These are phyloP conservation scores for Macaca nemestrina DNA, from an alignment of 2,113 vertebrate species.

Conservation along the genomic window DNA sequence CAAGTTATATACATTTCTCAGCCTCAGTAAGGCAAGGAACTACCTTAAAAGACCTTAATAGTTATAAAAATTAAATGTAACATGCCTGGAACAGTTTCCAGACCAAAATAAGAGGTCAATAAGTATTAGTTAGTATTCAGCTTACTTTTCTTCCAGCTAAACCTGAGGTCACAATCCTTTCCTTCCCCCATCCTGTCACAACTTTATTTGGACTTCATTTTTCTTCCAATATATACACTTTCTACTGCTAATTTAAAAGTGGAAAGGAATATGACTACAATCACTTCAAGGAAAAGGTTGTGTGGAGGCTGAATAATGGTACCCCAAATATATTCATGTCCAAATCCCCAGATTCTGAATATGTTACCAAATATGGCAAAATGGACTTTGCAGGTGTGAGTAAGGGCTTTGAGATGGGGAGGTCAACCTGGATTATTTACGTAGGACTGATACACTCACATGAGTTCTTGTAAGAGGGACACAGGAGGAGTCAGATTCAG, in stretches of 20 bases:
- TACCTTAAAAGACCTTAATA: background rate
- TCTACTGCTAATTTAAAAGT: background rate
- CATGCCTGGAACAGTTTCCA: background rate
- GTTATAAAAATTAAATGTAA: slow-evolving; percentile 28
- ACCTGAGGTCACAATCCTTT: background rate
- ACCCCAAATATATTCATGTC: background rate
- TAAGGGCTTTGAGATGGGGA: background rate
- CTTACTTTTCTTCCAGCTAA: slow-evolving; percentile 4
- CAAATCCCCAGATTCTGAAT: background rate
- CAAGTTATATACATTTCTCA: slow-evolving; percentile 18
- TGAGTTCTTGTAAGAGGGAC: background rate
- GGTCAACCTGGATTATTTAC: background rate
- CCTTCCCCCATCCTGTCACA: background rate
- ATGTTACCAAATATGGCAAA: background rate
- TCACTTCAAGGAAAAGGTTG: background rate
- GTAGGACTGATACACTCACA: background rate
- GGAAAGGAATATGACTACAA: background rate
- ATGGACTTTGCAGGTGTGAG: background rate
- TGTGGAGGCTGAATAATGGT: background rate
- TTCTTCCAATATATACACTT: background rate
- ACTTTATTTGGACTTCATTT: background rate
- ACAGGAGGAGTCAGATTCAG: background rate
- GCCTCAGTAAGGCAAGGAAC: background rate
- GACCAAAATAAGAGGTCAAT: background rate
- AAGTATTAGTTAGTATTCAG: slow-evolving; percentile 19